These are phyloP conservation scores for Tribolium castaneum DNA, from an alignment of 1,140 invertebrate species.

Conservation along the genomic window DNA sequence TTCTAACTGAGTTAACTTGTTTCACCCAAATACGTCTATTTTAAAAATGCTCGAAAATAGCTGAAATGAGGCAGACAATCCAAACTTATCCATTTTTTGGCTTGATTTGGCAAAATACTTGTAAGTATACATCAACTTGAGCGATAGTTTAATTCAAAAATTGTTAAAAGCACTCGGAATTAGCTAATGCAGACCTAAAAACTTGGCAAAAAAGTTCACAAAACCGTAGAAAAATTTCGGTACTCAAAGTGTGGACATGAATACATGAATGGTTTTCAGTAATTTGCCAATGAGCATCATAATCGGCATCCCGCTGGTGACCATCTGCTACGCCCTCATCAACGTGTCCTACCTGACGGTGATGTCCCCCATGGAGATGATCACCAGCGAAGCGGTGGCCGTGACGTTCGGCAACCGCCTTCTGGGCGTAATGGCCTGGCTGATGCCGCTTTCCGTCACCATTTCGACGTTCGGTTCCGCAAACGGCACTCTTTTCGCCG, in stretches of 20 bases:
- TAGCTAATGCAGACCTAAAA: too few relatives aligned
- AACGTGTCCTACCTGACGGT: slow-evolving; percentile 97
- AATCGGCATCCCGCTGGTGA: slow-evolving; percentile 96
- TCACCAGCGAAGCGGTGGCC: slow-evolving; percentile 95
- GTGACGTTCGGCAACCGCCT: slow-evolving; percentile 91
- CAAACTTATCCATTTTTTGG: too few relatives aligned
- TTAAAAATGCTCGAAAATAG: too few relatives aligned
- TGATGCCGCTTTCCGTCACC: slow-evolving; percentile 95
- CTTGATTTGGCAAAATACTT: too few relatives aligned
- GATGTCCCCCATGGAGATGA: slow-evolving; percentile 94
- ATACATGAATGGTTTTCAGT: slow-evolving; percentile 65
- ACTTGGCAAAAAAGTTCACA: too few relatives aligned
- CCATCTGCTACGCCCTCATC: slow-evolving; percentile 94
- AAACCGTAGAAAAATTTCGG: too few relatives aligned
- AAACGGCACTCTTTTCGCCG: slow-evolving; percentile 94
- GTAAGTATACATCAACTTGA: too few relatives aligned
- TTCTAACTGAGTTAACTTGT: too few relatives aligned
- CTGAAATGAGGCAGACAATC: too few relatives aligned
- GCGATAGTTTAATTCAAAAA: too few relatives aligned
- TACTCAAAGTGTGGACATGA: not conserved
- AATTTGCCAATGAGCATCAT: slow-evolving; percentile 96
- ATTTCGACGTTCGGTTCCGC: slow-evolving; percentile 97
- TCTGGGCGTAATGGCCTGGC: slow-evolving; percentile 87
- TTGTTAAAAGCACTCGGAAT: too few relatives aligned
- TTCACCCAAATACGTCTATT: too few relatives aligned